These are phyloP conservation scores for Falco rusticolus DNA, from an alignment of 2,797 vertebrate species.

Conservation along the genomic window DNA sequence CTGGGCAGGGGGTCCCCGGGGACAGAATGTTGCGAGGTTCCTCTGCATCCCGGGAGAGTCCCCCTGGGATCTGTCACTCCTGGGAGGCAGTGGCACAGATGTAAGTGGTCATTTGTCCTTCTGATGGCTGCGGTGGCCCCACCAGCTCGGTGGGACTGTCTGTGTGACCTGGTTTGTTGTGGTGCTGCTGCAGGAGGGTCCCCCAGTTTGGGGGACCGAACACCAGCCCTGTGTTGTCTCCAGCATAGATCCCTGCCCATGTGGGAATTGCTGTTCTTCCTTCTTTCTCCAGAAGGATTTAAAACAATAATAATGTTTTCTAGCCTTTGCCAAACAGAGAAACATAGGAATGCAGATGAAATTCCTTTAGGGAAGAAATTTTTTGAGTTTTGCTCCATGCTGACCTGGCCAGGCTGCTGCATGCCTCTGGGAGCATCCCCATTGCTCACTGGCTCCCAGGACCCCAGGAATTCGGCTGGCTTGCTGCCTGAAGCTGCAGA, in stretches of 20 bases:
- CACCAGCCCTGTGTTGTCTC: not conserved
- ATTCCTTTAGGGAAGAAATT: not conserved
- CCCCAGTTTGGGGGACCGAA: rapidly evolving
- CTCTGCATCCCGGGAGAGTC: rapidly evolving
- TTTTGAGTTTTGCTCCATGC: not conserved
- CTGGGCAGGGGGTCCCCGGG: not conserved
- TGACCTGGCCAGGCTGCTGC: not conserved
- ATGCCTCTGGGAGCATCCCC: rapidly evolving
- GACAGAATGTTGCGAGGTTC: rapidly evolving
- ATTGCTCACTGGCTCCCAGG: not conserved
- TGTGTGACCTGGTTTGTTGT: not conserved
- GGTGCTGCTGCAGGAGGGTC: not conserved
- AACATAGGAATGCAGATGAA: not conserved
- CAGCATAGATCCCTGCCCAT: not conserved
- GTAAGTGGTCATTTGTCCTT: not conserved
- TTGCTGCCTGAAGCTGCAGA: not conserved
- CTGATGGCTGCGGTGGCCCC: not conserved
- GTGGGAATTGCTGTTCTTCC: not conserved
- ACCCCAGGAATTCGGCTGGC: not conserved
- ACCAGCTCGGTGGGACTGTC: rapidly evolving
- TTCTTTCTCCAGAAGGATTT: not conserved
- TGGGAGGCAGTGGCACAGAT: not conserved
- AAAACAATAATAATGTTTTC: not conserved
- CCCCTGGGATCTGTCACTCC: not conserved
- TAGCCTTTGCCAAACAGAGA: not conserved